A percentile compares a stretch with the other conserved stretches of the same genome.
These are phyloP conservation scores for Caranx ignobilis DNA, from an alignment of 2,113 vertebrate genomes.

Conservation along the genomic window DNA sequence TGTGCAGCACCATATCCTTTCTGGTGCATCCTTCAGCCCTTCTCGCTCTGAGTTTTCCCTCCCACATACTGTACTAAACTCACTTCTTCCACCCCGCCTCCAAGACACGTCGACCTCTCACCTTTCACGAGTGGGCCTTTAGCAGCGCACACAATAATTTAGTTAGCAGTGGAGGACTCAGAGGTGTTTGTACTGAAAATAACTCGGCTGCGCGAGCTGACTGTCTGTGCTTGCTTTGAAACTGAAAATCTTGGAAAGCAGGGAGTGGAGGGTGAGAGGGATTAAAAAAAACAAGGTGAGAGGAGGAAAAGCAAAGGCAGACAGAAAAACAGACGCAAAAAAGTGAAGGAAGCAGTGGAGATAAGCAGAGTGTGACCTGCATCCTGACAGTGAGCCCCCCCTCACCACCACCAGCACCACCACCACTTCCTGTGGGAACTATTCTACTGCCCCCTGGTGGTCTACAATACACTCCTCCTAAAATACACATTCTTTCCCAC, in stretches of 20 bases:
- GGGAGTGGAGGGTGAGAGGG: background rate
- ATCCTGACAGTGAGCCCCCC: constrained; percentile 43
- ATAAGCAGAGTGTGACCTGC: constrained; percentile 60
- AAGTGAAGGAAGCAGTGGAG: constrained; percentile 38
- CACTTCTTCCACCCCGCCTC: constrained; percentile 56
- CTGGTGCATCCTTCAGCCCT: constrained; percentile 26
- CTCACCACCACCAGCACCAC: too few species aligned
- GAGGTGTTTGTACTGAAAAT: constrained; percentile 37
- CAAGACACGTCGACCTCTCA: constrained; percentile 7
- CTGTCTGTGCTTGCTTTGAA: constrained; percentile 6
- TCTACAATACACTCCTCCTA: background rate
- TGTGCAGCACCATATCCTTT: constrained; percentile 20
- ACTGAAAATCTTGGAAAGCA: background rate
- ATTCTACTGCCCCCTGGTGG: constrained; percentile 85
- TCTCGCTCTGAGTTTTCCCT: background rate
- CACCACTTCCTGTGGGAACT: constrained; percentile 62
- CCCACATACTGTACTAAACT: constrained; percentile 39
- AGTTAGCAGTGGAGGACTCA: constrained; percentile 6
- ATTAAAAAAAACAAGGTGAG: background rate
- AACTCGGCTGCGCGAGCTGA: background rate
- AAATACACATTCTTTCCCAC: constrained; percentile 41
- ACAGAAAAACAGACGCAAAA: constrained; percentile 3
- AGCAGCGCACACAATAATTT: constrained; percentile 1
- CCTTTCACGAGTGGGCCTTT: constrained; percentile 39
- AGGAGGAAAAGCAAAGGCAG: constrained; percentile 26